Evolutionary conservation across 2,113 vertebrate genomes (phyloP), one percentile per base, ranked within the genome.

Genomic region (Mus spicilegus): DNA sequence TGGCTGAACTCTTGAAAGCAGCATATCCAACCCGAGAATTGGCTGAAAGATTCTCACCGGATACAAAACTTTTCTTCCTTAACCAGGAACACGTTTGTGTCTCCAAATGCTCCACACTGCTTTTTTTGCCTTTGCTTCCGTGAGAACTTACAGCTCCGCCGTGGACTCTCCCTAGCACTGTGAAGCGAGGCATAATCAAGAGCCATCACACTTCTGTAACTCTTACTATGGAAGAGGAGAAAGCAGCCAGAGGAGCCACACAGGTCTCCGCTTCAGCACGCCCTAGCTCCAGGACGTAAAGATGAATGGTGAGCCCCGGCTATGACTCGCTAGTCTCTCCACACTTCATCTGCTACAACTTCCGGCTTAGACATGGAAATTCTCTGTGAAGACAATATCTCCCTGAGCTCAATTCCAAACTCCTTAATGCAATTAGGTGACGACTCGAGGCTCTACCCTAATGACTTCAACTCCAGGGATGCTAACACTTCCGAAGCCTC

Each of bases 341-440:
- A 94, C 70, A 93, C 69, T 93, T 98, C 95, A 89, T 97, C 87
- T 86, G 94, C 93, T 80, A 75, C 77, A 2, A 78, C 97, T 96
- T 97, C 84, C 54, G 39, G 97, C 96, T 96, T 80, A 96, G 97
- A 98, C 95, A 99, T 99, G 99, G 98, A 99, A 98, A 97, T 98
- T 96, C 97, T 98, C 81, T 98, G 96, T 91, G 98, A 98, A 95
- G 97, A 98, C 96, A 97, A 98, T 42, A 97, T 92, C 87, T 98
- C 98, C 93, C 72, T 97, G 97, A 98, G 98, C 93, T 97, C 98
- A 63, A 98, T 98, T 78, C 91, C 81, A 56, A 98, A 98, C 96
- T 97, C 98, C 80, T 97, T 99, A 39, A 97, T 98, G 73, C 98
- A 98, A 94, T 96, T 98, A 92, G 97, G 97, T 49, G 95, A 97